A percentile compares a stretch with the other conserved stretches of the same genome.
phyloP scores from a whole-genome alignment of 2,888 invertebrate genomes.

The Athripsodes cinereus region DNA sequence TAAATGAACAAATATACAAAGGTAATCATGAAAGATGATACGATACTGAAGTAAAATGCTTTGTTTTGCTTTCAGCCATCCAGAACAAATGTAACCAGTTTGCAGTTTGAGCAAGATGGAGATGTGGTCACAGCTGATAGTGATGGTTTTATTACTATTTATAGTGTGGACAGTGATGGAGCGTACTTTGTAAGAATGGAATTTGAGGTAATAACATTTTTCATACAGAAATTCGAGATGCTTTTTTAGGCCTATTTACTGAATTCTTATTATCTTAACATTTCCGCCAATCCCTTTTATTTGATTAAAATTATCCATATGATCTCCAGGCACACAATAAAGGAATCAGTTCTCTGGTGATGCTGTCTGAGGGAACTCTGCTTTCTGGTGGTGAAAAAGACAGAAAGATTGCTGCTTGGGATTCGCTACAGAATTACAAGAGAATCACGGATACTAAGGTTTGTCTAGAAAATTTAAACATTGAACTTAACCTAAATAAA shows the following conservation, averaged over 20 bases:
- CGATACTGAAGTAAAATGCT: no score
- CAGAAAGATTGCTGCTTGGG: constrained; percentile 88
- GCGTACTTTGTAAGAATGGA: constrained; percentile 85
- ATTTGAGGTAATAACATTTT: constrained; percentile 56
- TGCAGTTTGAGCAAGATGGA: constrained; percentile 87
- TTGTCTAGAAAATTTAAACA: not conserved
- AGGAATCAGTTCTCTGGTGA: constrained; percentile 78
- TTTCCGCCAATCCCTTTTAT: not conserved
- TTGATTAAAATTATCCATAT: constrained; percentile 2
- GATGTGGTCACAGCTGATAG: constrained; percentile 90
- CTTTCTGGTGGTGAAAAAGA: constrained; percentile 89
- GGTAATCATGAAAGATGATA: no score
- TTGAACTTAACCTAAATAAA: not conserved
- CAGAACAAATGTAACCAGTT: constrained; percentile 75
- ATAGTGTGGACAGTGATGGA: constrained; percentile 83
- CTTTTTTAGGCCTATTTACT: no score
- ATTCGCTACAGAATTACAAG: constrained; percentile 83
- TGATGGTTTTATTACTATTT: constrained; percentile 86
- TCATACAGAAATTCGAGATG: not conserved
- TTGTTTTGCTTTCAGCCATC: constrained; percentile 56
- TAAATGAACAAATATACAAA: no score
- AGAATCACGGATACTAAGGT: constrained; percentile 83
- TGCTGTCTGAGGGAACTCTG: constrained; percentile 86
- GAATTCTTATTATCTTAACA: no score
- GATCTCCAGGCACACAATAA: constrained; percentile 67